phyloP scores from a whole-genome alignment of 1,140 invertebrate species.

The Holcopasites calliopsidis region DNA sequence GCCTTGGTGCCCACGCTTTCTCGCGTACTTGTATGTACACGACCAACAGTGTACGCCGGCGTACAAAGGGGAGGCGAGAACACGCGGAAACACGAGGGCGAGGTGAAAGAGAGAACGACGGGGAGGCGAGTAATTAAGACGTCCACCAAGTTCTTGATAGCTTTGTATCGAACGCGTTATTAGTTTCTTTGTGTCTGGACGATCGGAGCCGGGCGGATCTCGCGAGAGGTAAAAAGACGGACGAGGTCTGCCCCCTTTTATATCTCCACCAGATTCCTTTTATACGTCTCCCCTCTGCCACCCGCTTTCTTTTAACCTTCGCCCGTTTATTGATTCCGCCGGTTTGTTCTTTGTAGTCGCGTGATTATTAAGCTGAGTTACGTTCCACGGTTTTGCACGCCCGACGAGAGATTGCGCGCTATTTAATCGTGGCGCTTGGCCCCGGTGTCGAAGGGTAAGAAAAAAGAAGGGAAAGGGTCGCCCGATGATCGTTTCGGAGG shows the following conservation, averaged over 20 bases:
- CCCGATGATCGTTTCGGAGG: neutral
- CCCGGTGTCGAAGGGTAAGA: constrained; percentile 2
- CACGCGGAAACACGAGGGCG: neutral
- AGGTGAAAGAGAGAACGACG: neutral
- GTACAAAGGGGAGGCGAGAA: neutral
- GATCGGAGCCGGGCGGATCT: constrained; percentile 13
- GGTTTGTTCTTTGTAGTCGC: constrained; percentile 15
- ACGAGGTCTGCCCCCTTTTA: neutral
- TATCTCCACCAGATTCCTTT: neutral
- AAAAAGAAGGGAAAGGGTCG: neutral
- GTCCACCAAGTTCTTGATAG: constrained; percentile 31
- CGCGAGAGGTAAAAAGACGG: constrained; percentile 15
- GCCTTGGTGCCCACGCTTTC: constrained; percentile 37
- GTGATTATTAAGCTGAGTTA: constrained; percentile 21
- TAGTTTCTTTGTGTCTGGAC: constrained; percentile 43
- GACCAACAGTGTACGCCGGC: neutral
- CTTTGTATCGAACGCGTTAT: constrained; percentile 38
- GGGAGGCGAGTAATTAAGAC: constrained; percentile 32
- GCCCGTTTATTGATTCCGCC: constrained; percentile 22
- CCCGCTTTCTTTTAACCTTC: neutral
- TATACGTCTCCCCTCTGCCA: no score
- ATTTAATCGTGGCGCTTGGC: constrained; percentile 21
- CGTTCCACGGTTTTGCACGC: constrained; percentile 5
- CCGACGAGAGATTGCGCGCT: neutral
- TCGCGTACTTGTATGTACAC: constrained; percentile 7